Conservation (phyloP, 2,797 vertebrate genomes). For the Spea hammondii region DNA sequence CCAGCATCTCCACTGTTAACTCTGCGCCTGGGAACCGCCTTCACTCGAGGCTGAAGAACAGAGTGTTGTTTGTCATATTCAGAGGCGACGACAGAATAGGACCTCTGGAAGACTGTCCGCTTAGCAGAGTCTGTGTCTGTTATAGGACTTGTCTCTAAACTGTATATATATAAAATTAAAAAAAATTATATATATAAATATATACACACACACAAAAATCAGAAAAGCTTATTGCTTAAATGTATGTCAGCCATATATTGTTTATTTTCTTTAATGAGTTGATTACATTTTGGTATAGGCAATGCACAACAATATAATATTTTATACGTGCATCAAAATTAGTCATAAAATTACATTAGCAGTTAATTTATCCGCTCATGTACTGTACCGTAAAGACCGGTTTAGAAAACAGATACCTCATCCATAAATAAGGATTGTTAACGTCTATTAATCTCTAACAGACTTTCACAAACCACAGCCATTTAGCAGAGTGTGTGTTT, state of each 20-base stretch:
- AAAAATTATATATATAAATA: background rate
- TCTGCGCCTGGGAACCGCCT: slow-evolving; percentile 92
- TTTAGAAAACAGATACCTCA: too few relatives aligned
- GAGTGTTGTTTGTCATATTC: slow-evolving; percentile 99
- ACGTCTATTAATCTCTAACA: too few relatives aligned
- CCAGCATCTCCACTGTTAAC: slow-evolving; percentile 98
- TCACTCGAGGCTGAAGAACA: slow-evolving; percentile 89
- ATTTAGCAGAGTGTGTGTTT: too few relatives aligned
- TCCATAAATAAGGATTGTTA: too few relatives aligned
- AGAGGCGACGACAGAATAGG: slow-evolving; percentile 96
- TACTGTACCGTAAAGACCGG: too few relatives aligned
- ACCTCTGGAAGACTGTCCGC: slow-evolving; percentile 96
- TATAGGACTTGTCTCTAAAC: slow-evolving; percentile 96
- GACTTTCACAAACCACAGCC: too few relatives aligned
- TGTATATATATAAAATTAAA: slow-evolving; percentile 55
- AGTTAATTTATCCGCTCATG: too few relatives aligned
- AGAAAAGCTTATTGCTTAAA: too few relatives aligned
- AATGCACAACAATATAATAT: background rate
- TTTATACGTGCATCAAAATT: background rate
- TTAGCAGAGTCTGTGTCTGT: slow-evolving; percentile 96
- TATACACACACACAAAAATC: too few relatives aligned
- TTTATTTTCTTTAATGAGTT: too few relatives aligned
- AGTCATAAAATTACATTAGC: background rate
- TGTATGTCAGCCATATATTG: too few relatives aligned
- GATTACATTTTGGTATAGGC: too few relatives aligned